Evolutionary conservation across 2,797 vertebrate species (phyloP).

Genomic region (Loris lydekkerianus): DNA sequence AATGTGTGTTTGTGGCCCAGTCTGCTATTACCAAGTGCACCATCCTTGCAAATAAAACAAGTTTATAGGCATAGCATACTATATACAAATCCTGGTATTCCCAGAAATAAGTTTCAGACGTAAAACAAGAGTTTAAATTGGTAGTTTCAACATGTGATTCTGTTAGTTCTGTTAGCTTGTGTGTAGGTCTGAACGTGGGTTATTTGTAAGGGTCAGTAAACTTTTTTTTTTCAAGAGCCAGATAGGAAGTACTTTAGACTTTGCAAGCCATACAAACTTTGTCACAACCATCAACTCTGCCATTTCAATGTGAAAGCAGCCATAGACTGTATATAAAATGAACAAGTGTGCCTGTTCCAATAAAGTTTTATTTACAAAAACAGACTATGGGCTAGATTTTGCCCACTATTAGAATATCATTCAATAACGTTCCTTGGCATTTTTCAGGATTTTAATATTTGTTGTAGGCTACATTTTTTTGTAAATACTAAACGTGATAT

Average conservation of each 20-base stretch:
- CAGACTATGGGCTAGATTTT: conserved; percentile 51
- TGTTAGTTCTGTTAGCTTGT: conserved; percentile 44
- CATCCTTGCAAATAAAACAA: conserved; percentile 75
- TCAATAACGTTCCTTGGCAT: conserved; percentile 43
- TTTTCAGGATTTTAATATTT: conserved; percentile 56
- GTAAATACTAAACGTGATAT: conserved; percentile 21
- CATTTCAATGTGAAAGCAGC: conserved; percentile 60
- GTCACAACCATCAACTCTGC: conserved; percentile 55
- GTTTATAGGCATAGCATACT: conserved; percentile 63
- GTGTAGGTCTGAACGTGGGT: conserved; percentile 35
- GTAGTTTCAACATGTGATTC: conserved; percentile 30
- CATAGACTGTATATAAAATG: conserved; percentile 56
- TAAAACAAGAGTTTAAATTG: conserved; percentile 65
- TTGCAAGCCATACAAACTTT: conserved; percentile 57
- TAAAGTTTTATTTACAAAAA: conserved; percentile 72
- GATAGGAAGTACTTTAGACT: conserved; percentile 72
- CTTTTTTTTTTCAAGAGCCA: conserved; percentile 50
- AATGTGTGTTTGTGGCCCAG: conserved; percentile 60
- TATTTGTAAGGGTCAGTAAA: conserved; percentile 66
- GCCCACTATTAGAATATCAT: not conserved
- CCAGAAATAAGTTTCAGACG: conserved; percentile 66
- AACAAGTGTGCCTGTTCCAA: conserved; percentile 67
- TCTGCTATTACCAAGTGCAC: conserved; percentile 60
- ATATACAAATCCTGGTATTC: conserved; percentile 61
- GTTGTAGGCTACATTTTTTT: conserved; percentile 17